These are phyloP conservation scores for Caenorhabditis drosophilae DNA, from an alignment of 2,888 invertebrate species.

Conservation along the genomic window DNA sequence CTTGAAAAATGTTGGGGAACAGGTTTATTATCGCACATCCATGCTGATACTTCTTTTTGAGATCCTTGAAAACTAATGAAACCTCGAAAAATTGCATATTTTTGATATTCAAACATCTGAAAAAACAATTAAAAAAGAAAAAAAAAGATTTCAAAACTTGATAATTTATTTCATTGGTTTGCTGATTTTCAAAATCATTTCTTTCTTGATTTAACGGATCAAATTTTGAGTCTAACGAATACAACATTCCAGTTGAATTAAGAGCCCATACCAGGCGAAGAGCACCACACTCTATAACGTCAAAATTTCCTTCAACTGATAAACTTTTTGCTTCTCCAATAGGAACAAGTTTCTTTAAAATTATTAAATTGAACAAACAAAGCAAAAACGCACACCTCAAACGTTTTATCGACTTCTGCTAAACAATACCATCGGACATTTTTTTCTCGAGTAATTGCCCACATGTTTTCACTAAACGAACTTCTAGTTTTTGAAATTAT, in stretches of 20 bases:
- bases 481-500: conserved; percentile 12
- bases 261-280: conserved; percentile 38
- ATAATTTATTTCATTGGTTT: conserved; percentile 13
- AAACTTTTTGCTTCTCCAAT: conserved; percentile 13
- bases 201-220: conserved; percentile 19
- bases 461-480: conserved; percentile 20
- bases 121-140: conserved; percentile 2
- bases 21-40: conserved; percentile 24
- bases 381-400: conserved; percentile 10
- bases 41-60: conserved; percentile 29
- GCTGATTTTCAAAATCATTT: conserved; percentile 8
- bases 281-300: conserved; percentile 33
- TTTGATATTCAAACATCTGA: conserved; percentile 38
- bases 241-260: conserved; percentile 19
- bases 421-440: conserved; percentile 32
- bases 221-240: conserved; percentile 18
- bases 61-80: conserved; percentile 32
- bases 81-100: conserved; percentile 39
- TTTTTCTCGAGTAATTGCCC: conserved; percentile 17
- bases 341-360: conserved; percentile 13
- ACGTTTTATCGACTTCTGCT: conserved; percentile 17
- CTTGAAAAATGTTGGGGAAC: conserved; percentile 19
- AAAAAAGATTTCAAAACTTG: neutral
- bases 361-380: neutral
- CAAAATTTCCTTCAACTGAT: conserved; percentile 33